These are phyloP conservation scores for Exaiptasia diaphana DNA, from an alignment of 64 coral and sea anemone genomes.

Conservation along the genomic window DNA sequence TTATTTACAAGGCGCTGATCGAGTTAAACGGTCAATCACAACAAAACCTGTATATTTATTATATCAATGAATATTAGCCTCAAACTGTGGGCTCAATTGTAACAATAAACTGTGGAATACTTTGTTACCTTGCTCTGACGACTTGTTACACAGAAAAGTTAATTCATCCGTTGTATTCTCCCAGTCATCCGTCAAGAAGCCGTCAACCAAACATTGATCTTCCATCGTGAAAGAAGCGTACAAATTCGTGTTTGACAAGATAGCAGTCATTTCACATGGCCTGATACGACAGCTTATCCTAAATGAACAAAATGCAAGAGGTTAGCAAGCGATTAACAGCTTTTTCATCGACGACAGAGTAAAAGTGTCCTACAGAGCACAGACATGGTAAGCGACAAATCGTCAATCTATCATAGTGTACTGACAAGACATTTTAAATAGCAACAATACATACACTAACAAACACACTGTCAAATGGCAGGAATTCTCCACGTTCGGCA, in stretches of 20 bases:
- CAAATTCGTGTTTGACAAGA: conserved; percentile 37
- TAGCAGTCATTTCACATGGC: conserved; percentile 71
- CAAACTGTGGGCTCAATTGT: not conserved
- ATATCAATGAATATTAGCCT: not conserved
- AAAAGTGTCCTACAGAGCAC: too few species aligned
- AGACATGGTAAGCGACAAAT: too few species aligned
- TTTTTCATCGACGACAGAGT: not conserved
- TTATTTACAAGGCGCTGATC: not conserved
- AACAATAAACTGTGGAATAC: not conserved
- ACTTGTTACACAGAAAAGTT: conserved; percentile 53
- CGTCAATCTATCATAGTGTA: too few species aligned
- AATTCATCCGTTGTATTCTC: conserved; percentile 43
- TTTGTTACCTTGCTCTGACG: conserved; percentile 38
- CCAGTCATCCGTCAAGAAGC: conserved; percentile 50
- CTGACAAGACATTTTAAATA: too few species aligned
- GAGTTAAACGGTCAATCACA: not conserved
- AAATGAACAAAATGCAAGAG: not conserved
- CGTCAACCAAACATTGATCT: conserved; percentile 61
- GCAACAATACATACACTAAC: too few species aligned
- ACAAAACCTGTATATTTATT: not conserved
- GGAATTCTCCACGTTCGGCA: conserved; percentile 30
- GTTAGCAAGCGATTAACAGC: not conserved
- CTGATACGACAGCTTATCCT: not conserved
- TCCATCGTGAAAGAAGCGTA: conserved; percentile 52
- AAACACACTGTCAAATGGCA: conserved; percentile 27